These are phyloP conservation scores for Yponomeuta sedellus DNA, from an alignment of 2,888 invertebrate species.

Conservation along the genomic window DNA sequence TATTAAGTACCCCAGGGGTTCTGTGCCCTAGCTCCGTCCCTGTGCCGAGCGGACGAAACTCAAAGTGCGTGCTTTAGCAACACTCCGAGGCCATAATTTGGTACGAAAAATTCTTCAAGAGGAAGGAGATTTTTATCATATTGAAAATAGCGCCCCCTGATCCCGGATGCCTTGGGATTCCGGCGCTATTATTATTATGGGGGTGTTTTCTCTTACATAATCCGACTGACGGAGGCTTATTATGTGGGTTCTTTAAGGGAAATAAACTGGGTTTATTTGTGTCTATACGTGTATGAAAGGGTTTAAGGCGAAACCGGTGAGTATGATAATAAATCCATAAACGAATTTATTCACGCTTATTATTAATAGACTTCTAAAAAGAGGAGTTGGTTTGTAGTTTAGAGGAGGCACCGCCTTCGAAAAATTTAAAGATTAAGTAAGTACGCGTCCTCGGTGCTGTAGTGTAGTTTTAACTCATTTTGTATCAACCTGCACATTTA, in stretches of 20 bases:
- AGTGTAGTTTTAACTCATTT: too few species aligned
- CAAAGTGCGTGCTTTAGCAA: slow-evolving; percentile 22
- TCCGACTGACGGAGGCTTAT: background rate
- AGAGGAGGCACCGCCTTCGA: too few species aligned
- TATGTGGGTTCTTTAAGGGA: background rate
- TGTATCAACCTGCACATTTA: too few species aligned
- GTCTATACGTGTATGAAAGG: too few species aligned
- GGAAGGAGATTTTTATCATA: background rate
- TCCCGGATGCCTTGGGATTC: background rate
- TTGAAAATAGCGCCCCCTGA: background rate
- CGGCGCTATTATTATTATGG: background rate
- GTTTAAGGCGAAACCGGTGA: too few species aligned
- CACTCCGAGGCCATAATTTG: background rate
- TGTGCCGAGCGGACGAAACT: background rate
- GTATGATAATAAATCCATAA: too few species aligned
- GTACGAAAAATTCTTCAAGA: background rate
- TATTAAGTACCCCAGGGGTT: background rate
- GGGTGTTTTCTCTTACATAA: background rate
- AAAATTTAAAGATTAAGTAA: too few species aligned
- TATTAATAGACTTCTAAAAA: too few species aligned
- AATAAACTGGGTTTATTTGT: background rate
- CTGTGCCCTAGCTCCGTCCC: background rate
- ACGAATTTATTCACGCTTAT: too few species aligned
- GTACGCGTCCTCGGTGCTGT: too few species aligned
- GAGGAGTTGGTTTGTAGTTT: too few species aligned